Base-by-base conservation (phyloP, 2,113 vertebrate genomes). In the Leucopsar rothschildi region DNA sequence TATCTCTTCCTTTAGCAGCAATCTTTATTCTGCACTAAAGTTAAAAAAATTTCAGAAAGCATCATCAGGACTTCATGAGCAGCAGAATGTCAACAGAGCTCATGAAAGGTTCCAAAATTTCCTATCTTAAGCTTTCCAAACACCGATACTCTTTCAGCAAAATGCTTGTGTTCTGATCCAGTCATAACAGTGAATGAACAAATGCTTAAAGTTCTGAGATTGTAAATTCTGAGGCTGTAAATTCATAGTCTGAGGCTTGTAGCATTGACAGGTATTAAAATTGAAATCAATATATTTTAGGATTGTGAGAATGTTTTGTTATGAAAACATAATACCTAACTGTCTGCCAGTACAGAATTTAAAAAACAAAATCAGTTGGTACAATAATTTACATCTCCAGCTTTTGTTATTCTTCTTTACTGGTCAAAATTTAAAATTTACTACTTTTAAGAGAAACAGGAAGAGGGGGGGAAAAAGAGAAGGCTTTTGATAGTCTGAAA, bases 391-490 rank as follows among this genome's bases (percentile, higher is more conserved):
- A 42, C 16, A 60, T n/a, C 10, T 72, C 9, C 16, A 65, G 8
- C 2, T 20, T 64, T 83, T 35, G 3, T 4, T 70, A 12, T 71
- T 87, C 79, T 11, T 82, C 18, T 68, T 68, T 57, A 70, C 1
- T 37, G 17, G 18, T 56, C 75, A 69, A 65, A 84, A 85, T 56
- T 63, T 73, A 44, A 64, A 63, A 79, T 69, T 14, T 18, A 37
- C 17, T 29, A 69, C 6, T 69, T 78, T 20, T 4, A 77, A 65
- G 4, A 61, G 24, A 68, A 71, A 57, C 23, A 65, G 31, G 37
- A 42, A 10, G 11, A 5, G 4, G 1, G 1, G 1, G 10, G 1
- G 8, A 37, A 57, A 33, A 33, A 71, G 5, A 63, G 8, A 31
- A 16, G 5, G 1, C 10, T 76, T 76, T 49, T 77, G 8, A 60